Percentiles rank a stretch among this genome's conserved stretches.
These are phyloP conservation scores for Siphamia tubifer DNA, from an alignment of 2,113 vertebrate species.

Conservation along the genomic window DNA sequence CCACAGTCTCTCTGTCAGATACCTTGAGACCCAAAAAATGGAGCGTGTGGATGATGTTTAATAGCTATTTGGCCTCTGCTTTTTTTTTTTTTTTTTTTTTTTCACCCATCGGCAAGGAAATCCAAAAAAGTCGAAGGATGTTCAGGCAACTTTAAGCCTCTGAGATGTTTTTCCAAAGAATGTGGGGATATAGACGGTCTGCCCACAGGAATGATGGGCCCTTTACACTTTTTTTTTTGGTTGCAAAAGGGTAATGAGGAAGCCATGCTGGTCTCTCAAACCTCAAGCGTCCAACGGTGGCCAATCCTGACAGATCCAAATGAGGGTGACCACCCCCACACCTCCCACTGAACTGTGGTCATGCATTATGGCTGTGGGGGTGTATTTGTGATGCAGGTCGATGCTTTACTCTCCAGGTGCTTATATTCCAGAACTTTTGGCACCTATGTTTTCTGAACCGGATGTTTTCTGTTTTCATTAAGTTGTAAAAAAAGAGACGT, in stretches of 20 bases:
- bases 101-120: not conserved
- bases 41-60: constrained; percentile 3
- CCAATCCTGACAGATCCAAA: constrained; percentile 44
- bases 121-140: constrained; percentile 7
- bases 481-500: too few species aligned
- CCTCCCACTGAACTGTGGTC: constrained; percentile 20
- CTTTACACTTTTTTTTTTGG: constrained; percentile 18
- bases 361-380: constrained; percentile 6
- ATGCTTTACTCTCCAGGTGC: not conserved
- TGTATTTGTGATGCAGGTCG: not conserved
- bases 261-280: constrained; percentile 32
- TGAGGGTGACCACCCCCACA: constrained; percentile 31
- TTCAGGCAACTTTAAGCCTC: constrained; percentile 9
- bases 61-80: constrained; percentile 5
- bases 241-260: constrained; percentile 64
- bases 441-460: too few species aligned
- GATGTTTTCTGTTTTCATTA: too few species aligned
- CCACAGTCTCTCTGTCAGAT: constrained; percentile 15
- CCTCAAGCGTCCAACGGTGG: constrained; percentile 42
- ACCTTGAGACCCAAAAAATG: not conserved
- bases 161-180: constrained; percentile 36
- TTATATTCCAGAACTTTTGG: too few species aligned
- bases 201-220: constrained; percentile 44
- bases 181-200: constrained; percentile 19
- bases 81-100: too few species aligned